Evolutionary conservation across 2,888 invertebrate species (phyloP).

Genomic region (Onthophagus sagittarius): DNA sequence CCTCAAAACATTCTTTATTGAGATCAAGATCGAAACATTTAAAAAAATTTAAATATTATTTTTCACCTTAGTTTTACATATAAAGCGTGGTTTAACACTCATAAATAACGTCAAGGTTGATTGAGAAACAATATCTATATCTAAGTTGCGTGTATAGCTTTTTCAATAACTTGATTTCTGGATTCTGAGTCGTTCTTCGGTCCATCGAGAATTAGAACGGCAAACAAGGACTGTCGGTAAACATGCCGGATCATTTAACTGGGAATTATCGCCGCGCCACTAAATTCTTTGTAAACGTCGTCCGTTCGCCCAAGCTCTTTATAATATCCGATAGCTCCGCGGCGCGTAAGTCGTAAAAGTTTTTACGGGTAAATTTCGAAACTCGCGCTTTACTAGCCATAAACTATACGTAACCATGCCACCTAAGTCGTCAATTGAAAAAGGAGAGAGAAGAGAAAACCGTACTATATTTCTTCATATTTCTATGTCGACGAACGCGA

Average conservation of each 20-base stretch:
- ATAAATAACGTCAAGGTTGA: no score
- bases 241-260: neutral
- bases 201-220: neutral
- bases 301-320: neutral
- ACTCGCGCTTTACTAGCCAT: neutral
- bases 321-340: neutral
- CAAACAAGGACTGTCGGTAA: neutral
- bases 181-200: neutral
- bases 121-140: no score
- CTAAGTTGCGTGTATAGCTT: no score
- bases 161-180: no score
- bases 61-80: no score
- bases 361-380: neutral
- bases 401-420: neutral
- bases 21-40: no score
- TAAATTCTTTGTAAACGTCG: neutral
- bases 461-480: neutral
- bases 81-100: no score
- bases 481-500: neutral
- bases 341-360: neutral
- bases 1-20: no score
- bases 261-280: neutral
- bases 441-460: neutral
- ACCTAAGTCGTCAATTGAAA: neutral
- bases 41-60: no score